Evolutionary conservation across 2,888 invertebrate genomes (phyloP).

Genomic region (Drosophila anomalipes): DNA sequence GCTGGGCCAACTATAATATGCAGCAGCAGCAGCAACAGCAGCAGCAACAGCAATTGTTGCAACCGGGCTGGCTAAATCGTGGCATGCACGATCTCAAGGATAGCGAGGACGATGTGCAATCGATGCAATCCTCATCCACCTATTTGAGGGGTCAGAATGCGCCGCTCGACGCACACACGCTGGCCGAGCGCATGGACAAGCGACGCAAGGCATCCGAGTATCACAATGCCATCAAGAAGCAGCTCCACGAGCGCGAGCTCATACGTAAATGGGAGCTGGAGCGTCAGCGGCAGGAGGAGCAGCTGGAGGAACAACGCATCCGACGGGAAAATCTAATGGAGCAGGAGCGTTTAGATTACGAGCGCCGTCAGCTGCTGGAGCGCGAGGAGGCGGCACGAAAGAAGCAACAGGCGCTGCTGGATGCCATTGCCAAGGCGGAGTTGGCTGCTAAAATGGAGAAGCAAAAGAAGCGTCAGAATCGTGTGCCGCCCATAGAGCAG

Average conservation of each 20-base stretch:
- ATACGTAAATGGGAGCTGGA: slow-evolving; percentile 91
- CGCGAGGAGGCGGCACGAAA: slow-evolving; percentile 90
- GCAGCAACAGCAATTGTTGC: slow-evolving; percentile 37
- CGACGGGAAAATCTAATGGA: slow-evolving; percentile 91
- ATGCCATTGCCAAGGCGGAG: slow-evolving; percentile 92
- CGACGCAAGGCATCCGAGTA: slow-evolving; percentile 93
- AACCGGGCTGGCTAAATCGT: slow-evolving; percentile 87
- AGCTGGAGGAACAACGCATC: slow-evolving; percentile 92
- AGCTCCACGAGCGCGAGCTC: slow-evolving; percentile 93
- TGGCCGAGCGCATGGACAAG: slow-evolving; percentile 92
- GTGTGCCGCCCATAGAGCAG: slow-evolving; percentile 59
- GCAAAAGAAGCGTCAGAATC: slow-evolving; percentile 85
- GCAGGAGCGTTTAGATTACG: slow-evolving; percentile 89
- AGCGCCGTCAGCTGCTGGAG: slow-evolving; percentile 88
- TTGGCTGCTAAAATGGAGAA: slow-evolving; percentile 90
- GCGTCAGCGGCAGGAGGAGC: slow-evolving; percentile 90
- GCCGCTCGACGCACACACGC: slow-evolving; percentile 91
- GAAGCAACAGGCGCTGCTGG: slow-evolving; percentile 91
- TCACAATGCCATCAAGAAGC: slow-evolving; percentile 93
- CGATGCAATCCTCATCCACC: slow-evolving; percentile 87
- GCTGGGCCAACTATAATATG: slow-evolving; percentile 89
- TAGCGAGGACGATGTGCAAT: slow-evolving; percentile 85
- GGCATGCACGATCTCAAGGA: slow-evolving; percentile 86
- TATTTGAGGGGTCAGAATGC: slow-evolving; percentile 94
- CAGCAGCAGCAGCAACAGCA: slow-evolving; percentile 54